Evolutionary conservation across 2,113 vertebrate genomes (phyloP), one percentile per base, ranked within the genome.

Genomic region (Coptodon rendalli): DNA sequence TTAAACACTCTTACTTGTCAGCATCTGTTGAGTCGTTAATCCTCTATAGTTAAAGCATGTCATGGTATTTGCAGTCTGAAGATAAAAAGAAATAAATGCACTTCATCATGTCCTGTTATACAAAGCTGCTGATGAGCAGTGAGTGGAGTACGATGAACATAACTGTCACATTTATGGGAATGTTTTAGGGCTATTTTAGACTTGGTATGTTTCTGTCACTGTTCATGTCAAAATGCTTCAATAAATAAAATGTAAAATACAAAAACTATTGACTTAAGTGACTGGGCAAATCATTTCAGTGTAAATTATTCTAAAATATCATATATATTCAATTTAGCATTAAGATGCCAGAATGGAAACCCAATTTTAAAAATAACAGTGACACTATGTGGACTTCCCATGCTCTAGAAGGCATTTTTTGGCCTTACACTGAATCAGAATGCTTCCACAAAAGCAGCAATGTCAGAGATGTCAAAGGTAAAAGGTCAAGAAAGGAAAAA

Each of bases 91-190:
- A 85, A 56, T 4, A 80, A 87, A 89, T 78, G 40, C 73, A 52
- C 11, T n/a, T 79, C 14, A 34, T 57, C 10, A 59, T 85, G 10
- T 50, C 24, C 45, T 16, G 14, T 52, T 59, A 24, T 66, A 89
- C 34, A 84, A 52, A 89, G 8, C n/a, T 71, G 31, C 24, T 2
- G 16, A 24, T 68, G 63, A 56, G 80, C 71, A 7, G 2, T 71
- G 54, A 82, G 7, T 29, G 2, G 54, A 16, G 31, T 4, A 17
- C 27, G 59, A 81, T 53, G 82, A 52, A 86, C 13, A 82, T 19
- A 86, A 22, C 24, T 76, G 53, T 19, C 1, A 79, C 57, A 79
- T 84, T 54, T 43, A 88, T 85, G 66, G 87, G 89, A 93, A 94
- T 91, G 89, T 81, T 86, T 90, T 13, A 16, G 8, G 22, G 12